Evolutionary conservation across 2,888 invertebrate species (phyloP).

Genomic region (Dicycla oo): DNA sequence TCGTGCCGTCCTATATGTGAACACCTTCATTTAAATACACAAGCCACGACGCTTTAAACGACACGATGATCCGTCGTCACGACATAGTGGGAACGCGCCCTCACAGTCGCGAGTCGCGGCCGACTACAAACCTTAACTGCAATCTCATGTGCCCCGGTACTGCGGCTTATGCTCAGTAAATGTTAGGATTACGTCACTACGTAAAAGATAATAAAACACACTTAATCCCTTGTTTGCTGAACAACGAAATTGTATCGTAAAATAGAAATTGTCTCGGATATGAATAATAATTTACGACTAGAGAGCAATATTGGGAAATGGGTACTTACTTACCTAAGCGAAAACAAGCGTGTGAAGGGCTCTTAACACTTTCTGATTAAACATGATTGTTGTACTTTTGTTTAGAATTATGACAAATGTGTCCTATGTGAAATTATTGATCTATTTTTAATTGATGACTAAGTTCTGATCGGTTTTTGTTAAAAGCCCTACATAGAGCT

Average conservation of each 20-base stretch:
- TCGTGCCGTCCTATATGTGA: too few species aligned
- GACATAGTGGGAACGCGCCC: too few species aligned
- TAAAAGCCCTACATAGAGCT: not conserved
- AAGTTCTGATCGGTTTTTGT: not conserved
- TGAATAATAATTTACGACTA: conserved; percentile 58
- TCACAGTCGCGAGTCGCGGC: conserved; percentile 41
- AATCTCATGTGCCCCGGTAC: conserved; percentile 31
- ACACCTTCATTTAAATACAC: too few species aligned
- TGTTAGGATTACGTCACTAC: conserved; percentile 51
- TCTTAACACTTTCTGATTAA: not conserved
- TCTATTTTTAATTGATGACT: not conserved
- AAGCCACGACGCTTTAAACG: too few species aligned
- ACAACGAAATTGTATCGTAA: conserved; percentile 56
- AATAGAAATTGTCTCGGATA: conserved; percentile 52
- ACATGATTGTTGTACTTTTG: not conserved
- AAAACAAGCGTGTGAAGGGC: conserved; percentile 6
- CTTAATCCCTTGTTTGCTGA: conserved; percentile 55
- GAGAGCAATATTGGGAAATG: conserved; percentile 28
- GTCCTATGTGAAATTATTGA: not conserved
- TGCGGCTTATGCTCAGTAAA: conserved; percentile 48
- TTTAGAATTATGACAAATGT: not conserved
- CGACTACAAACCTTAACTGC: conserved; percentile 42
- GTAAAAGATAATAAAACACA: conserved; percentile 53
- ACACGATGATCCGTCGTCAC: too few species aligned
- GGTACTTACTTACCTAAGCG: too few species aligned